A percentile compares a stretch with the other conserved stretches of the same genome.
Conservation (phyloP, 2,113 vertebrate species). For the Xyrauchen texanus region DNA sequence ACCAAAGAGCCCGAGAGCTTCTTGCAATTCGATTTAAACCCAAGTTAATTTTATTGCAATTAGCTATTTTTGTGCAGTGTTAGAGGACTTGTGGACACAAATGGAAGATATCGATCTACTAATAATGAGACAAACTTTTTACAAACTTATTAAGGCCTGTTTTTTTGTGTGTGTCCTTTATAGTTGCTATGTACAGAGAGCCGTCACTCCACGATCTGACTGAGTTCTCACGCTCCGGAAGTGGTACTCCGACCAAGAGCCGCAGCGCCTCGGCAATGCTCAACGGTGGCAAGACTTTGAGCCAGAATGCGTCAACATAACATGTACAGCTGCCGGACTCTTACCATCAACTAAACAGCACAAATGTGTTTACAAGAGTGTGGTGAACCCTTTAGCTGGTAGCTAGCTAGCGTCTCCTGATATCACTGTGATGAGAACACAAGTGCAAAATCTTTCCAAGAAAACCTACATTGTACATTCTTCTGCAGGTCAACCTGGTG, state of each 20-base stretch:
- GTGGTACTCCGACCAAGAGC: conserved; percentile 96
- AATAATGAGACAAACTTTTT: not conserved
- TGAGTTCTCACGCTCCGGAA: conserved; percentile 94
- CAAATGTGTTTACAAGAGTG: conserved; percentile 50
- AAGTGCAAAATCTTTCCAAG: conserved; percentile 47
- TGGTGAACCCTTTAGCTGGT: not conserved
- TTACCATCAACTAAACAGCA: conserved; percentile 39
- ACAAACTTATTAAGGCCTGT: not conserved
- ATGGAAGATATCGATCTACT: not conserved
- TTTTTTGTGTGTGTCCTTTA: conserved; percentile 54
- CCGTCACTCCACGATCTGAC: conserved; percentile 97
- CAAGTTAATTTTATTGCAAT: not conserved
- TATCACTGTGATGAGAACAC: conserved; percentile 58
- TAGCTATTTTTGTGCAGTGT: not conserved
- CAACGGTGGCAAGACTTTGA: conserved; percentile 94
- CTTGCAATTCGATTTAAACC: not conserved
- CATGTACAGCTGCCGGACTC: conserved; percentile 57
- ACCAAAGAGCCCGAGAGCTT: not conserved
- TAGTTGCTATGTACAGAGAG: conserved; percentile 99
- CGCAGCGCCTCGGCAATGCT: conserved; percentile 93
- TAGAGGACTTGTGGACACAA: not conserved
- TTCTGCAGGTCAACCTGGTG: conserved; percentile 66
- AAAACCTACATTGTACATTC: conserved; percentile 58
- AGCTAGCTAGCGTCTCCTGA: conserved; percentile 36
- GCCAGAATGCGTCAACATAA: conserved; percentile 95